phyloP scores from a whole-genome alignment of 2,797 vertebrate species.

The Myotis findleyi region DNA sequence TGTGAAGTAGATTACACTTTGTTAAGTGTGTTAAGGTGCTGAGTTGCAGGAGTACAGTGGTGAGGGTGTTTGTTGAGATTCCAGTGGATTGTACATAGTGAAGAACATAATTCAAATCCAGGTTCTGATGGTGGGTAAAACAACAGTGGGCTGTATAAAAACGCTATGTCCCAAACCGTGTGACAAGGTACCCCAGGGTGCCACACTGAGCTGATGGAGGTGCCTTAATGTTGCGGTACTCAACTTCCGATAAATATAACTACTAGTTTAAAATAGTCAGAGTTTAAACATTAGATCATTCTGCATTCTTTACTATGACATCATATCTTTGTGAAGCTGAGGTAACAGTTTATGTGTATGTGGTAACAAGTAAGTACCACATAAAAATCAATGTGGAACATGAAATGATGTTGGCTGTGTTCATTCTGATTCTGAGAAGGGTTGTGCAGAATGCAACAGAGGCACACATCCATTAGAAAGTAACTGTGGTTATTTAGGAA shows the following conservation, averaged over 20 bases:
- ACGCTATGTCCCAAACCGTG: background rate
- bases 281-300: background rate
- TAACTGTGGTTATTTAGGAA: background rate
- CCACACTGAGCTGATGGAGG: too few species aligned
- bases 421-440: background rate
- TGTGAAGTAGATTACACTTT: background rate
- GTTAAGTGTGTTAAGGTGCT: background rate
- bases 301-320: background rate
- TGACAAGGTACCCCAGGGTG: rapidly evolving
- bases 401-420: background rate
- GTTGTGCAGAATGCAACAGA: too few species aligned
- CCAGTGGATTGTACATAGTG: background rate
- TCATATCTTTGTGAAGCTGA: background rate
- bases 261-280: background rate
- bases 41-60: background rate
- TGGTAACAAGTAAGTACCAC: background rate
- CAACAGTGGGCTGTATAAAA: background rate
- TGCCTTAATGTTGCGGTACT: background rate
- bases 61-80: background rate
- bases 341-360: background rate
- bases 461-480: background rate
- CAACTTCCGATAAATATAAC: background rate
- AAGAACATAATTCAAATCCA: background rate
- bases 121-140: background rate
- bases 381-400: background rate